A percentile compares a stretch with the other conserved stretches of the same genome.
These are phyloP conservation scores for Papilio gigon DNA, from an alignment of 2,888 invertebrate genomes.

Conservation along the genomic window DNA sequence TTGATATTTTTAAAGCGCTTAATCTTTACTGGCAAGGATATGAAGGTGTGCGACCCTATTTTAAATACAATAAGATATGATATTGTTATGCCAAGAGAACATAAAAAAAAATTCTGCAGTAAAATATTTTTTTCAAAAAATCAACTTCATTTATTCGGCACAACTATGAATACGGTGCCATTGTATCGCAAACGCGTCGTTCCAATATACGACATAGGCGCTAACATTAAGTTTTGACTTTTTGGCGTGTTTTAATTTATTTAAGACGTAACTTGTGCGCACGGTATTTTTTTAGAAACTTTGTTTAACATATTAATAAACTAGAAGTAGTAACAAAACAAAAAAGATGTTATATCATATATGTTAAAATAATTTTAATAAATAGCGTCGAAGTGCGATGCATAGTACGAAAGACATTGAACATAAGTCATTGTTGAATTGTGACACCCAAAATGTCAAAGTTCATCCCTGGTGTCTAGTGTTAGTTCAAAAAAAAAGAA, in stretches of 20 bases:
- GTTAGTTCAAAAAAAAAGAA: slow-evolving; percentile 35
- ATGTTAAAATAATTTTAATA: slow-evolving; percentile 42
- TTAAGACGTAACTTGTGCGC: slow-evolving; percentile 42
- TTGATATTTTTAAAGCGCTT: too few species aligned
- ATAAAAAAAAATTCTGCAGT: neutral
- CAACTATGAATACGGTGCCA: slow-evolving; percentile 61
- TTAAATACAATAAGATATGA: neutral
- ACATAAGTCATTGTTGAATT: slow-evolving; percentile 62
- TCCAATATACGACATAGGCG: slow-evolving; percentile 64
- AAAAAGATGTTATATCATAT: slow-evolving; percentile 6
- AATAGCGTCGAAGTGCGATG: slow-evolving; percentile 36
- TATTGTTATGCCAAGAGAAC: neutral
- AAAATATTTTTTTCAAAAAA: neutral
- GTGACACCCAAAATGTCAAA: slow-evolving; percentile 73
- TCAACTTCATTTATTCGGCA: neutral
- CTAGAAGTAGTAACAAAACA: neutral
- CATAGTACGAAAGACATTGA: slow-evolving; percentile 62
- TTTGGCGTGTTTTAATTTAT: slow-evolving; percentile 1
- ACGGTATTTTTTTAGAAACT: neutral
- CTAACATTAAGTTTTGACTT: slow-evolving; percentile 39
- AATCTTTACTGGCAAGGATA: neutral
- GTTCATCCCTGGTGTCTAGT: slow-evolving; percentile 62
- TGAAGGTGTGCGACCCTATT: neutral
- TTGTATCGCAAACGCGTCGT: slow-evolving; percentile 68
- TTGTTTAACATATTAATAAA: neutral